These are phyloP conservation scores for Coilia nasus DNA, from an alignment of 2,797 vertebrate species.

Conservation along the genomic window DNA sequence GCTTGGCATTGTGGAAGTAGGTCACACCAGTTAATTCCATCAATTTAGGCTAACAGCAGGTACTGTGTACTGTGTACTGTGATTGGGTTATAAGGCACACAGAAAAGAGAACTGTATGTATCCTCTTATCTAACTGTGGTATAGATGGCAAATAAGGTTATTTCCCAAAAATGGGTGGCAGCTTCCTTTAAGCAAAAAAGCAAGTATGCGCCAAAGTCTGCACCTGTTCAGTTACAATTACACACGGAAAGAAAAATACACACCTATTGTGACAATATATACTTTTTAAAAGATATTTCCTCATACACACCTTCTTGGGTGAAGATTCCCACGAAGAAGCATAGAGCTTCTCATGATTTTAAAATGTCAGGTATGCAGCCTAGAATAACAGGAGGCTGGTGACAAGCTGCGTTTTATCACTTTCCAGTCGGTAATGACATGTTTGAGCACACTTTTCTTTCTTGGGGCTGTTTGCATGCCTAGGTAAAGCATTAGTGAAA, in stretches of 20 bases:
- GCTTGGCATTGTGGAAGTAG: no score
- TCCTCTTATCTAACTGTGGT: no score
- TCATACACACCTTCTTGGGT: background rate
- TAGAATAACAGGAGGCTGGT: constrained; percentile 19
- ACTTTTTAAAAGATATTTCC: background rate
- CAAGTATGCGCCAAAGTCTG: background rate
- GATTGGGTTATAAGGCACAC: no score
- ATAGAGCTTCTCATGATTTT: background rate
- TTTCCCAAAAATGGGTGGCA: no score
- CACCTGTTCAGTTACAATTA: background rate
- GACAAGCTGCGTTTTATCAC: background rate
- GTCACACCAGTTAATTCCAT: no score
- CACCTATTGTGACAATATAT: background rate
- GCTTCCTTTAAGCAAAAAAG: background rate
- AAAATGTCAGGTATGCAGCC: constrained; percentile 17
- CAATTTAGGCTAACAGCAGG: no score
- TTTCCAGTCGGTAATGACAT: constrained; percentile 20
- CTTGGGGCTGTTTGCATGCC: constrained; percentile 38
- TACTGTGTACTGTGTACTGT: no score
- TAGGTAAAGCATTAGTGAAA: constrained; percentile 10
- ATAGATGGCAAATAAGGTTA: no score
- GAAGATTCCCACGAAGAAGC: background rate
- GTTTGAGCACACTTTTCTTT: constrained; percentile 34
- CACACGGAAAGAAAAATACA: background rate
- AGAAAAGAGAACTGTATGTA: no score